Conservation (phyloP, 2,797 vertebrate species). For the Urocyon cinereoargenteus region DNA sequence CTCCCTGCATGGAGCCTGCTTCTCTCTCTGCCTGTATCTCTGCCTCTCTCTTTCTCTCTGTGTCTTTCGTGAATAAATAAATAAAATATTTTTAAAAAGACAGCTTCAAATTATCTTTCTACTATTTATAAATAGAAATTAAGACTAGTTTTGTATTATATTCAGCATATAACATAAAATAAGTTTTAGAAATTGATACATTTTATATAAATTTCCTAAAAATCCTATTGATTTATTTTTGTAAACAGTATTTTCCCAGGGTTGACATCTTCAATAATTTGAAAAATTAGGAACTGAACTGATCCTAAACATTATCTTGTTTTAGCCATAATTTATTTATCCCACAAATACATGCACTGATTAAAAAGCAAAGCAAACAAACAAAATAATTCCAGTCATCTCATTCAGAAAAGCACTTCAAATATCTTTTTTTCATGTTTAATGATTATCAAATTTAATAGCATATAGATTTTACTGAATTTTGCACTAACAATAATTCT, state of each 20-base stretch:
- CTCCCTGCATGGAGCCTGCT: too few relatives aligned
- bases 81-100: too few relatives aligned
- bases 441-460: not conserved
- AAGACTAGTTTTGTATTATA: not conserved
- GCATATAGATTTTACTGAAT: not conserved
- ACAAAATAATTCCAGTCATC: not conserved
- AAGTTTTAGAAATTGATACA: not conserved
- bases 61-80: too few relatives aligned
- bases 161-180: not conserved
- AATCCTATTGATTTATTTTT: not conserved
- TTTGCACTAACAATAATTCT: not conserved
- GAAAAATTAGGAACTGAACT: not conserved
- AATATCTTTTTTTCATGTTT: not conserved
- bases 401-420: not conserved
- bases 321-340: not conserved
- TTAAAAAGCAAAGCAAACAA: not conserved
- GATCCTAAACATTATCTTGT: not conserved
- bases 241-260: not conserved
- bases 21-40: too few relatives aligned
- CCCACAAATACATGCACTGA: not conserved
- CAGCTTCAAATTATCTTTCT: not conserved
- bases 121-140: not conserved
- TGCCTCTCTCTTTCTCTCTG: too few relatives aligned
- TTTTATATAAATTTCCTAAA: not conserved
- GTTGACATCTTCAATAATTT: not conserved